Base-by-base conservation (phyloP, 2,888 invertebrate genomes). In the Campoletis raptor region DNA sequence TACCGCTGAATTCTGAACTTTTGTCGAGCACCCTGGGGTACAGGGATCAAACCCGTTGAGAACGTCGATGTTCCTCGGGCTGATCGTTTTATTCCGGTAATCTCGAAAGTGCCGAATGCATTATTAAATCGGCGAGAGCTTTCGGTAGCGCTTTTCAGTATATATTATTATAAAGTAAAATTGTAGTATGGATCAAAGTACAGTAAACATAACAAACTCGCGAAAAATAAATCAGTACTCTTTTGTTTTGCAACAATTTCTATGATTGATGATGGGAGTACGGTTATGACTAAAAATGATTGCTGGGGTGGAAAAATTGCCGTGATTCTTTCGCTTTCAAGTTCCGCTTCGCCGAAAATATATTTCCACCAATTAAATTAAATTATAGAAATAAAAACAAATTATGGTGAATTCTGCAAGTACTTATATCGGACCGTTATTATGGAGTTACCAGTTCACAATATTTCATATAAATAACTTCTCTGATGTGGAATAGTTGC, bases 21-120 rank as follows among this genome's bases (percentile, higher is more conserved):
- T 45, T n/a, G 61, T 66, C 64, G 54, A 48, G 24, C 67, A 67
- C 70, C 30, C 30, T 52, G 7, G 8, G 10, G 52, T 61, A 30
- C 15, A 78, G 7, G 57, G 77, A 77, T 85, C 77, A 73, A 77
- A 69, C 30, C 42, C 24, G 36, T 21, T 66, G 69, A 48, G 66
- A 66, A 48, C 61, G 61, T 83, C 77, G 80, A 85, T 70, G 82
- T 83, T 74, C 61, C 69, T 37, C 48, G 10, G 79, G 81, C 52
- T 80, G 82, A 48, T 24, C 70, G 82, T 89, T 86, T 89, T 90
- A 88, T 89, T 89, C 84, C 85, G 52, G 88, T 90, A 91, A 92
- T 92, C 89, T 90, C 87, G 89, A 90, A 90, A 90, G 91, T 92
- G 89, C 89, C 87, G 89, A 90, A 88, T 91, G 89, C 90, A 91